Conservation (phyloP, 2,888 invertebrate species). For the Acanthococcus lagerstroemiae region DNA sequence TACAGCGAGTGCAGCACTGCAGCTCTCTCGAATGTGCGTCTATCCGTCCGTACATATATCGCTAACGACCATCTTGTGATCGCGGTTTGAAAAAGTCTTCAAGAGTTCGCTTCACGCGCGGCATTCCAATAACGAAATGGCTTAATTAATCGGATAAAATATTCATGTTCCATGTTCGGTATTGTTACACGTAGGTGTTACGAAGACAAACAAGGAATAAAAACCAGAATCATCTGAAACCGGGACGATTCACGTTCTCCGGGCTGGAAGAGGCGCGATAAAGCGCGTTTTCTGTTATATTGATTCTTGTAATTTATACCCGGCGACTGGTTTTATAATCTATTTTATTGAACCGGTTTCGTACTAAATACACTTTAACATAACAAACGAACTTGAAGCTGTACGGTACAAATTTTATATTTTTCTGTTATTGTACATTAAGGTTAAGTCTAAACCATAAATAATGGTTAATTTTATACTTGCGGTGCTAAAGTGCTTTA, state of each 20-base stretch:
- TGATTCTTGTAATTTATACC: conserved; percentile 30
- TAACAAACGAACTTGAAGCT: conserved; percentile 1
- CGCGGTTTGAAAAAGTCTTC: neutral
- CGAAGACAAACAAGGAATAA: conserved; percentile 8
- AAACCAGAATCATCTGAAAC: conserved; percentile 3
- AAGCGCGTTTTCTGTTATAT: conserved; percentile 22
- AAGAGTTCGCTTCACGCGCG: neutral
- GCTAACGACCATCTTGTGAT: neutral
- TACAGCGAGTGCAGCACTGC: too few species aligned
- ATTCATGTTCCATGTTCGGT: conserved; percentile 1
- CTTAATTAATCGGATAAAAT: conserved; percentile 21
- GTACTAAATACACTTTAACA: conserved; percentile 19
- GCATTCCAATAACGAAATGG: conserved; percentile 6
- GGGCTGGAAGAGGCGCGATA: conserved; percentile 2
- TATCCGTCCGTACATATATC: too few species aligned
- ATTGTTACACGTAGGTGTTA: conserved; percentile 15
- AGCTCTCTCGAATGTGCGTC: too few species aligned
- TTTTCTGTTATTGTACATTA: conserved; percentile 8
- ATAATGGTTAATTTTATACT: conserved; percentile 29
- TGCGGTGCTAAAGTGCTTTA: conserved; percentile 4
- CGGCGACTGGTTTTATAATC: conserved; percentile 30
- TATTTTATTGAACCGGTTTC: conserved; percentile 27
- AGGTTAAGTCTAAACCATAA: conserved; percentile 26
- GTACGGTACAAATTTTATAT: conserved; percentile 22
- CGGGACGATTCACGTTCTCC: neutral